Evolutionary conservation across 2,113 vertebrate species (phyloP).

Genomic region (Chionomys nivalis): DNA sequence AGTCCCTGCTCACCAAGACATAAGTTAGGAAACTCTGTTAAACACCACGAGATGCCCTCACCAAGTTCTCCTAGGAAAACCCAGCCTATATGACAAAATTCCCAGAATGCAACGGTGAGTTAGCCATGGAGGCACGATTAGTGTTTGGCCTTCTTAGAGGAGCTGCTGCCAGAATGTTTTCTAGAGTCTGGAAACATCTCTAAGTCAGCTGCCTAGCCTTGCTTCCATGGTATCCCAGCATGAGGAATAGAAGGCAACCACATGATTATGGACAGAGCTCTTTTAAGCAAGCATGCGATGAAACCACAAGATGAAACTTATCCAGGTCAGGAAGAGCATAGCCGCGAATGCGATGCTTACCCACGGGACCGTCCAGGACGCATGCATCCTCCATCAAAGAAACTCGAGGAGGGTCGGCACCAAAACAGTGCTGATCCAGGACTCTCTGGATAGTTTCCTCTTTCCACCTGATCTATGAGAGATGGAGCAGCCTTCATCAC

Average conservation of each 20-base stretch:
- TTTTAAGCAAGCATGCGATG: not conserved
- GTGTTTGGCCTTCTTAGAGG: not conserved
- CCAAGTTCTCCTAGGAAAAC: not conserved
- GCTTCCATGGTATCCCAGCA: too few relatives aligned
- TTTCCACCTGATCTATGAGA: not conserved
- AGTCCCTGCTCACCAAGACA: not conserved
- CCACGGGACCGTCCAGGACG: not conserved
- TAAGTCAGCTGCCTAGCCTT: not conserved
- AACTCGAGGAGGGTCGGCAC: fast-evolving
- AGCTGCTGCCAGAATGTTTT: not conserved
- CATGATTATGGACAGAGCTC: not conserved
- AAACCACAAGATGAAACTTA: not conserved
- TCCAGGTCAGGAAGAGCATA: not conserved
- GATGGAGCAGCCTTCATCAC: not conserved
- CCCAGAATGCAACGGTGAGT: not conserved
- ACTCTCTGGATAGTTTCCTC: not conserved
- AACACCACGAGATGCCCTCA: not conserved
- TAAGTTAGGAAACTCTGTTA: not conserved
- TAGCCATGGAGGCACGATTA: not conserved
- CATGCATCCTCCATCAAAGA: not conserved
- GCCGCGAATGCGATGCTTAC: too few relatives aligned
- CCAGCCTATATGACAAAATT: not conserved
- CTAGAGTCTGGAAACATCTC: not conserved
- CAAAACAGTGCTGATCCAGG: not conserved
- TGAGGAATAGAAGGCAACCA: not conserved